Evolutionary conservation across 1,140 invertebrate genomes (phyloP), one percentile per base, ranked within the genome.

Genomic region (Drosophila guanche): DNA sequence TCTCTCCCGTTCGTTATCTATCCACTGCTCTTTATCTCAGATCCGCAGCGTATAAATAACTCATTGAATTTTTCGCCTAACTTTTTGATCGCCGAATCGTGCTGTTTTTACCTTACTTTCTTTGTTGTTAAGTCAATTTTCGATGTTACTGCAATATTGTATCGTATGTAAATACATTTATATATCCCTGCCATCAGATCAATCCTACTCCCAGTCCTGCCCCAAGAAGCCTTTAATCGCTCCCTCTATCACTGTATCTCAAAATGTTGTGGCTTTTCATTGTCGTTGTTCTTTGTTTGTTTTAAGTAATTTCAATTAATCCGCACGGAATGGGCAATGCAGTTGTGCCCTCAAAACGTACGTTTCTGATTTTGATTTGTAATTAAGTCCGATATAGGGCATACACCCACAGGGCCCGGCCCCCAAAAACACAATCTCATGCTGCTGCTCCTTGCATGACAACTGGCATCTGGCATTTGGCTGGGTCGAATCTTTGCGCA

Each of bases 41-140:
- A 37, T 37, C 20, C 69, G 33, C 75, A 65, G 46, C 66, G 66
- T 88, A 57, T 83, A 86, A 71, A 83, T 83, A 71, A 71, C 56
- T 76, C 66, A 79, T 79, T 63, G 41, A 61, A 67, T 54, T 66
- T 75, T 76, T 66, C 69, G 60, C 63, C 79, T 61, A 79, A 48
- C 69, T 73, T 65, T 71, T 73, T 56, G 58, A 55, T 47, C 71
- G 45, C 33, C 33, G 33, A 37, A 76, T 76, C 73, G 72, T 75
- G 61, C 33, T 16, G 48, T 63, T 55, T 54, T 53, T 52, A 3
- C 33, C 33, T 37, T 37, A 37, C 53, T 62, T 55, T 59, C 47
- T 48, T 46, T 74, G 47, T 67, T 56, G 67, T 53, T 58, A 40
- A 48, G 53, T 51, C 60, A 75, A 40, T 45, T 10, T 23, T 57